A percentile compares a stretch with the other conserved stretches of the same genome.
Evolutionary conservation across 2,888 invertebrate genomes (phyloP).

Genomic region (Osmoderma eremita): DNA sequence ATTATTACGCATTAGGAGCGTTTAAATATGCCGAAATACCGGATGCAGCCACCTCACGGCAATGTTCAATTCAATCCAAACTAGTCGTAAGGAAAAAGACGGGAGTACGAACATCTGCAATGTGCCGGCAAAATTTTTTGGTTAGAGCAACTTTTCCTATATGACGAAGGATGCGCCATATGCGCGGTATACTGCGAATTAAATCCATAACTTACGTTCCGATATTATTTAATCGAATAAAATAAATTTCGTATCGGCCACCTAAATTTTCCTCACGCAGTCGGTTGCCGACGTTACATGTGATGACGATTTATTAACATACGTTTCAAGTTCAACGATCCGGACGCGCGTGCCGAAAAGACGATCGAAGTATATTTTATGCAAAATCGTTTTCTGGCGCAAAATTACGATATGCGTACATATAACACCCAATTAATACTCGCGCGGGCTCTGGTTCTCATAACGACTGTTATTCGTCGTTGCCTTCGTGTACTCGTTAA

Average conservation of each 20-base stretch:
- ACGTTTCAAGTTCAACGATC: conserved; percentile 25
- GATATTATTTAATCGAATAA: conserved; percentile 1
- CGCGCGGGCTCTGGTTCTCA: not conserved
- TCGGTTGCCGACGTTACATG: not conserved
- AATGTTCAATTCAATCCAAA: conserved; percentile 1
- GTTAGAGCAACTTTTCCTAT: too few species aligned
- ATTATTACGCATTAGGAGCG: conserved; percentile 13
- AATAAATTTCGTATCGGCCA: not conserved
- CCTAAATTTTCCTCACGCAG: not conserved
- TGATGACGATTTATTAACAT: conserved; percentile 25
- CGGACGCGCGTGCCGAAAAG: conserved; percentile 26
- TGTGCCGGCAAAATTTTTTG: too few species aligned
- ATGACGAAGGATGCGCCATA: too few species aligned
- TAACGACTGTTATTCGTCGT: conserved; percentile 15
- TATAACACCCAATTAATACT: conserved; percentile 32
- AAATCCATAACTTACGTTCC: too few species aligned
- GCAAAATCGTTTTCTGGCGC: conserved; percentile 26
- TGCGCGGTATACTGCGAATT: too few species aligned
- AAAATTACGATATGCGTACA: conserved; percentile 31
- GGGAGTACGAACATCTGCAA: too few species aligned
- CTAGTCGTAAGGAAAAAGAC: not conserved
- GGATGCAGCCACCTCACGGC: too few species aligned
- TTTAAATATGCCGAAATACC: conserved; percentile 24
- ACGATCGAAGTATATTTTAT: conserved; percentile 20
- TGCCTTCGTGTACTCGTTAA: conserved; percentile 3